These are phyloP conservation scores for Diplazon laetatorius DNA, from an alignment of 2,888 invertebrate species.

Conservation along the genomic window DNA sequence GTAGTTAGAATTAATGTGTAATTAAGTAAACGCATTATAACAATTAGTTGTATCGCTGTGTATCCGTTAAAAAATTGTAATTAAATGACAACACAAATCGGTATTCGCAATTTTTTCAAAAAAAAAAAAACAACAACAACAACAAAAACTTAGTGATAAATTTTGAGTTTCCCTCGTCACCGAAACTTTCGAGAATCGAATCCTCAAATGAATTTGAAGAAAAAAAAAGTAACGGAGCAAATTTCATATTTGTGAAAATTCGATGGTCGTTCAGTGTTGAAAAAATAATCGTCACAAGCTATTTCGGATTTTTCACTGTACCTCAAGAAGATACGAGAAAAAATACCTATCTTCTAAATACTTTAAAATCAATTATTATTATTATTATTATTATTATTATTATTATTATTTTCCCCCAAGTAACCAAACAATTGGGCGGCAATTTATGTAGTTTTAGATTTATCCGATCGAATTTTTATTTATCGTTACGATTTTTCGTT, in stretches of 20 bases:
- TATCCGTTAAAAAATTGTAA: conserved; percentile 18
- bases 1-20: conserved; percentile 13
- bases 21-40: conserved; percentile 8
- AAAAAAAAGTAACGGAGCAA: not conserved
- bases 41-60: conserved; percentile 6
- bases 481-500: conserved; percentile 38
- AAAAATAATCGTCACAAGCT: not conserved
- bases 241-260: not conserved
- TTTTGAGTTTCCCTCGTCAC: not conserved
- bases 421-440: not conserved
- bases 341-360: not conserved
- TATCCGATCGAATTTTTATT: conserved; percentile 9
- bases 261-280: not conserved
- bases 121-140: too few relatives aligned
- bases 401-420: not conserved
- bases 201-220: too few relatives aligned
- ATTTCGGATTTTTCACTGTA: not conserved
- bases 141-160: not conserved
- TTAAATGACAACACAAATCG: conserved; percentile 15
- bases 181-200: not conserved
- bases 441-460: conserved; percentile 21
- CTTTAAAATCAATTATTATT: too few relatives aligned
- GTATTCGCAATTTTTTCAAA: not conserved
- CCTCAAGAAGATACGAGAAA: not conserved
- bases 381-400: not conserved